Evolutionary conservation across 2,113 vertebrate genomes (phyloP).

Genomic region (Podilymbus podiceps): DNA sequence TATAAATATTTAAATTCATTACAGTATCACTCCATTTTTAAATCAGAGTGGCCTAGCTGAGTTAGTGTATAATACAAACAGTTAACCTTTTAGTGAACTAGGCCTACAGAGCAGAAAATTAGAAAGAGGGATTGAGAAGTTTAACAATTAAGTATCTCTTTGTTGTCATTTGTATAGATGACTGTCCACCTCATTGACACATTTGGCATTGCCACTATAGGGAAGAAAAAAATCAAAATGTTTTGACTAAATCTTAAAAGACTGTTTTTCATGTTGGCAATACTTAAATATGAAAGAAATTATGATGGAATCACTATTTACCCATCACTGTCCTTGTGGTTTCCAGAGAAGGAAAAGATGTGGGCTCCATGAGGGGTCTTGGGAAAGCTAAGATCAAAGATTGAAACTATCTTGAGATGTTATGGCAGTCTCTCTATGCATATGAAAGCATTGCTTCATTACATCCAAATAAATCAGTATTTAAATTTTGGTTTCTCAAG

Average conservation of each 20-base stretch:
- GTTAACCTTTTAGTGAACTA: not conserved
- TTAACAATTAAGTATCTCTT: not conserved
- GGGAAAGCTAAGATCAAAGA: conserved; percentile 17
- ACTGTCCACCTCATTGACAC: not conserved
- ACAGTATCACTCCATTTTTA: not conserved
- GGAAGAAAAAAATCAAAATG: not conserved
- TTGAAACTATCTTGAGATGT: not conserved
- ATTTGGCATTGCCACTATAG: not conserved
- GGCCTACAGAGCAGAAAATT: not conserved
- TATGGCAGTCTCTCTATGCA: not conserved
- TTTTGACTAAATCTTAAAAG: not conserved
- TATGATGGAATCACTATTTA: not conserved
- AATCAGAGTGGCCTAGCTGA: not conserved
- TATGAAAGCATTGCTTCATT: not conserved
- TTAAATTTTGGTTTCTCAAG: not conserved
- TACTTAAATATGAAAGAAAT: not conserved
- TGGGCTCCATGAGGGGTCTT: not conserved
- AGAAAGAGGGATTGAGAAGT: not conserved
- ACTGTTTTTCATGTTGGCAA: not conserved
- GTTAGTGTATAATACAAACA: not conserved
- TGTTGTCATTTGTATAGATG: not conserved
- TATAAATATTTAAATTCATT: not conserved
- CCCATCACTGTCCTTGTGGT: not conserved
- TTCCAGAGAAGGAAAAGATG: not conserved
- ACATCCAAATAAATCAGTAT: not conserved